Base-by-base conservation (phyloP, 2,888 invertebrate genomes). In the Rutpela maculata region DNA sequence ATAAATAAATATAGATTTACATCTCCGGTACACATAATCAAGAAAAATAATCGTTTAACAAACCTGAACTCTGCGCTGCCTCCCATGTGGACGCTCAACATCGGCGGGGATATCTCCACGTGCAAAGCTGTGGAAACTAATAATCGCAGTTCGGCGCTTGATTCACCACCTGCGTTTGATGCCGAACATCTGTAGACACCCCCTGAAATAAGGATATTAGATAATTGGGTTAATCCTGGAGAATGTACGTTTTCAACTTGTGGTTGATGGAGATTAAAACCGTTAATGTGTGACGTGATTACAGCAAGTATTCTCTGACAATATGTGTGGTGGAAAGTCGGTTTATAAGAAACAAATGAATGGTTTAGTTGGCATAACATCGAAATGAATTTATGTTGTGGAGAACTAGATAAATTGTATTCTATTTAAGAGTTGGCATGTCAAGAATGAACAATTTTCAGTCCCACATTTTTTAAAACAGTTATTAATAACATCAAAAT, bases 21-120 rank as follows among this genome's bases (percentile, higher is more conserved):
- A 50, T 6, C 12, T 50, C n/a, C 1, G 15, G n/a, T 6, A 50
- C n/a, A n/a, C 4, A 17, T 50, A 50, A n/a, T 22, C 12, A 26
- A 31, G 11, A 11, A 31, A 59, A 18, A n/a, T 3, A 26, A 57
- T 69, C 31, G 35, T 56, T 63, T 17, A 43, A 62, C 72, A 65
- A 75, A 84, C 85, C 85, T 83, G 89, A 95, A 95, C 86, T 94
- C 93, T 0, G 95, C 95, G 77, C 93, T 93, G 67, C 94, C 94
- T 5, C 94, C 95, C 89, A 95, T 93, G 88, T 95, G 95, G 43
- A 95, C 94, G 82, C 94, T 94, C 66, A 94, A 89, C 77, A 93
- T 89, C 56, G 92, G 92, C 31, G 94, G 94, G 31, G 92, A 92
- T 81, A 94, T 92, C 89, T 94, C 93, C 63, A 94, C 93, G 88